Conservation (phyloP, 2,888 invertebrate species). For the Bembecia ichneumoniformis region DNA sequence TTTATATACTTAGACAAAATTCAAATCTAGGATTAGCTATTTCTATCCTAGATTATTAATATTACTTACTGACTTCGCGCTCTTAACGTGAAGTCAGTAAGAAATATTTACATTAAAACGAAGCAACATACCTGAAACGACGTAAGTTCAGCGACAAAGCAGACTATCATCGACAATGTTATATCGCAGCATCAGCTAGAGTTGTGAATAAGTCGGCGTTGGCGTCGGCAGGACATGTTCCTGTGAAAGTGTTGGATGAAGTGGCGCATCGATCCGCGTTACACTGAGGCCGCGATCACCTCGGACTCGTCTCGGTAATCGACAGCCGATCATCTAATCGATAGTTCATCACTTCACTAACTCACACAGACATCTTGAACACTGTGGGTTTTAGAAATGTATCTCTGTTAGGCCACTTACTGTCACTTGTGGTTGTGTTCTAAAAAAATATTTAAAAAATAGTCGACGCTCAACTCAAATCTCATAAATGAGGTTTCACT, state of each 20-base stretch:
- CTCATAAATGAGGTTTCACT: too few species aligned
- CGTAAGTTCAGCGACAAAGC: slow-evolving; percentile 66
- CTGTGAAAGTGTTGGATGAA: slow-evolving; percentile 24
- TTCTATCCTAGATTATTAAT: too few species aligned
- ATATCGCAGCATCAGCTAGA: slow-evolving; percentile 59
- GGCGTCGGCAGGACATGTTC: slow-evolving; percentile 56
- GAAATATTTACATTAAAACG: too few species aligned
- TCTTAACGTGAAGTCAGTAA: too few species aligned
- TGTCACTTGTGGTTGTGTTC: background rate
- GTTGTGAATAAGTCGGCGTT: slow-evolving; percentile 55
- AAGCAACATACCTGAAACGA: slow-evolving; percentile 61
- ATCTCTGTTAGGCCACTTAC: slow-evolving; percentile 3
- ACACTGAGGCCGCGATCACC: slow-evolving; percentile 22
- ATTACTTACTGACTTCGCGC: too few species aligned
- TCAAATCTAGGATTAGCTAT: too few species aligned
- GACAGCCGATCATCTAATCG: slow-evolving; percentile 17
- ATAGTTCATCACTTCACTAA: slow-evolving; percentile 41
- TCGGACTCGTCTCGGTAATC: slow-evolving; percentile 15
- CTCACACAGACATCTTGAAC: slow-evolving; percentile 15
- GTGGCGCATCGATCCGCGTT: slow-evolving; percentile 34
- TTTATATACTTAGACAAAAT: too few species aligned
- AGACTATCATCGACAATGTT: slow-evolving; percentile 71
- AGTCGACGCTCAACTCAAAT: background rate
- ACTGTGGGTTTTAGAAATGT: slow-evolving; percentile 14
- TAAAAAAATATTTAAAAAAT: background rate